A percentile compares a stretch with the other conserved stretches of the same genome.
phyloP scores from a whole-genome alignment of 2,797 vertebrate genomes.

The Hyperoplus immaculatus region DNA sequence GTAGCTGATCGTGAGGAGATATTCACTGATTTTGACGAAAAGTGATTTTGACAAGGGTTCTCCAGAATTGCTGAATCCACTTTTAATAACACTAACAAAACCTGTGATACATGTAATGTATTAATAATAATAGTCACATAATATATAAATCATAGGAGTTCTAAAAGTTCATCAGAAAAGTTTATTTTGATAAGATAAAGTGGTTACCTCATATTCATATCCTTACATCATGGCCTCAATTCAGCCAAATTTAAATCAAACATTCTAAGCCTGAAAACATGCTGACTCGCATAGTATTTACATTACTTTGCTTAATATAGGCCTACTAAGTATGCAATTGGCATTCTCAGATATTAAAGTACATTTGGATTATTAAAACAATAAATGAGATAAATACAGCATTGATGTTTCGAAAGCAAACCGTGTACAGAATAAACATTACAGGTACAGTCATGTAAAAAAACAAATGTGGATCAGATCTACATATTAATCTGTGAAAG shows the following conservation, averaged over 20 bases:
- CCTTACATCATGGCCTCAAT: conserved; percentile 11
- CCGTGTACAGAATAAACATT: conserved; percentile 44
- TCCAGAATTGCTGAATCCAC: no score
- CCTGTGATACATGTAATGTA: background rate
- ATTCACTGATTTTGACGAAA: no score
- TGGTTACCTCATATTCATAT: conserved; percentile 30
- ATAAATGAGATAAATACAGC: conserved; percentile 42
- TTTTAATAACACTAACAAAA: background rate
- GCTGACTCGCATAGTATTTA: conserved; percentile 43
- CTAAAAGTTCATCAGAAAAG: conserved; percentile 55
- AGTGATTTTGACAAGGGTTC: no score
- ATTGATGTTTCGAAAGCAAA: conserved; percentile 23
- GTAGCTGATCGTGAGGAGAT: no score
- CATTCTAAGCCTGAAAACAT: conserved; percentile 60
- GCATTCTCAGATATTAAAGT: conserved; percentile 57
- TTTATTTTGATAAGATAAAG: conserved; percentile 65
- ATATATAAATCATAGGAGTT: conserved; percentile 6
- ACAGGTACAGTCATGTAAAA: conserved; percentile 11
- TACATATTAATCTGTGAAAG: conserved; percentile 1
- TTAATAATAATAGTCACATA: background rate
- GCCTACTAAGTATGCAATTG: conserved; percentile 35
- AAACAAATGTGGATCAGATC: conserved; percentile 1
- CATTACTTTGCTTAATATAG: conserved; percentile 55
- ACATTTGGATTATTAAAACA: conserved; percentile 61
- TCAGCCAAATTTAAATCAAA: conserved; percentile 39